Base-by-base conservation (phyloP, 2,888 invertebrate species). In the Fabriciana adippe region DNA sequence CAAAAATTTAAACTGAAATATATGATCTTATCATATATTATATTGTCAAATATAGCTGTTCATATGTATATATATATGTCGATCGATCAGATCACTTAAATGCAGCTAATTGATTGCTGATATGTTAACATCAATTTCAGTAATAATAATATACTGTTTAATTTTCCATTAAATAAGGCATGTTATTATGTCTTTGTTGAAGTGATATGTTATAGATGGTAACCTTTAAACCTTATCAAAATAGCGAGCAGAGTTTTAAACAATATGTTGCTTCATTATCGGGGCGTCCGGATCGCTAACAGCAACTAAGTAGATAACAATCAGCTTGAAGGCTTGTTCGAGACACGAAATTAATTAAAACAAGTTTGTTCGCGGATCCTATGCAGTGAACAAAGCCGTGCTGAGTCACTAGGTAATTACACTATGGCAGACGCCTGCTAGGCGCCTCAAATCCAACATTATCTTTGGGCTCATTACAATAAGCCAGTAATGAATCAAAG, bases 291-390 rank as follows among this genome's bases (percentile, higher is more conserved):
- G 84, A 86, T 85, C 86, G 87, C 86, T 88, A 89, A 88, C 89
- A 89, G 90, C 88, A 90, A 90, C 90, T 91, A 89, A 92, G 92
- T 85, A 91, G 92, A 92, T 92, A 91, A 92, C 92, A 89, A 92
- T 92, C 92, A 86, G 85, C 86, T 87, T 75, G 85, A 86, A 88
- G 90, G 90, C 90, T 90, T 92, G 92, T 90, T 90, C 88, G 88
- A 90, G 92, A 92, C 92, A 92, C 90, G 91, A 92, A 92, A 92
- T 92, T 92, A 92, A 92, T 92, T 92, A 92, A 92, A 92, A 92
- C 92, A 92, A 92, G 92, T 92, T 92, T 91, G 92, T 90, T 92
- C 90, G 90, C 90, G 90, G 90, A 91, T 91, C 89, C 89, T 90
- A 89, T 92, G 89, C 91, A 90, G 85, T 80, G 88, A 88, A 92